A percentile compares a stretch with the other conserved stretches of the same genome.
phyloP scores from a whole-genome alignment of 2,113 vertebrate genomes.

The Paralichthys olivaceus region DNA sequence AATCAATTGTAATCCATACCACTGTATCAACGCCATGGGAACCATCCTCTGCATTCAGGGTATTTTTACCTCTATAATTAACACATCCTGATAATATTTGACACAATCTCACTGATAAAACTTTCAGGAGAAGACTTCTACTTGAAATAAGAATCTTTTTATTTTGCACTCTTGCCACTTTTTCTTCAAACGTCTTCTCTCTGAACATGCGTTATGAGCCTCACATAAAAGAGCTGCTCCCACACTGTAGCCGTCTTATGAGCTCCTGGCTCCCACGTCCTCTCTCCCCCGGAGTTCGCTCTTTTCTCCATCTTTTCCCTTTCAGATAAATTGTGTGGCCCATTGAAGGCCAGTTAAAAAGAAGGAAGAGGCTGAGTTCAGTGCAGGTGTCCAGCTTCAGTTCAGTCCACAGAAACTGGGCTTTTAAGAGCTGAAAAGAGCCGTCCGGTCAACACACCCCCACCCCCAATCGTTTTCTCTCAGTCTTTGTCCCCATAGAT shows the following conservation, averaged over 20 bases:
- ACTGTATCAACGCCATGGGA: not conserved
- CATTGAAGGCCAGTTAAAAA: conserved; percentile 40
- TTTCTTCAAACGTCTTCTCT: too few relatives aligned
- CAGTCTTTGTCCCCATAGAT: conserved; percentile 70
- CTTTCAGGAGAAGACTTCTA: not conserved
- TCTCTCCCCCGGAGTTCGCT: conserved; percentile 8
- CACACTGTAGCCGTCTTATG: not conserved
- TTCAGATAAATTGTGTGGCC: conserved; percentile 54
- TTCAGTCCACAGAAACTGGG: conserved; percentile 43
- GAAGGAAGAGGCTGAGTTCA: conserved; percentile 37
- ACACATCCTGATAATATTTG: not conserved
- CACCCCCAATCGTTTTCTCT: not conserved
- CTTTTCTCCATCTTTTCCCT: conserved; percentile 40
- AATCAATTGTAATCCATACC: too few relatives aligned
- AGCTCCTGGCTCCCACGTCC: conserved; percentile 12
- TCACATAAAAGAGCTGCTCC: not conserved
- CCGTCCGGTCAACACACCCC: conserved; percentile 52
- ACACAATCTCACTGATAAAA: too few relatives aligned
- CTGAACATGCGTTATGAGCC: not conserved
- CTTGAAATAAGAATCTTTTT: not conserved
- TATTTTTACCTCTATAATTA: not conserved
- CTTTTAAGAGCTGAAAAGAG: conserved; percentile 64
- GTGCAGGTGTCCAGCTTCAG: conserved; percentile 71
- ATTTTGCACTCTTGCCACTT: too few relatives aligned
- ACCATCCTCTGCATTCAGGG: not conserved